Evolutionary conservation across 2,797 vertebrate genomes (phyloP).

Genomic region (Psittacula derbiana): DNA sequence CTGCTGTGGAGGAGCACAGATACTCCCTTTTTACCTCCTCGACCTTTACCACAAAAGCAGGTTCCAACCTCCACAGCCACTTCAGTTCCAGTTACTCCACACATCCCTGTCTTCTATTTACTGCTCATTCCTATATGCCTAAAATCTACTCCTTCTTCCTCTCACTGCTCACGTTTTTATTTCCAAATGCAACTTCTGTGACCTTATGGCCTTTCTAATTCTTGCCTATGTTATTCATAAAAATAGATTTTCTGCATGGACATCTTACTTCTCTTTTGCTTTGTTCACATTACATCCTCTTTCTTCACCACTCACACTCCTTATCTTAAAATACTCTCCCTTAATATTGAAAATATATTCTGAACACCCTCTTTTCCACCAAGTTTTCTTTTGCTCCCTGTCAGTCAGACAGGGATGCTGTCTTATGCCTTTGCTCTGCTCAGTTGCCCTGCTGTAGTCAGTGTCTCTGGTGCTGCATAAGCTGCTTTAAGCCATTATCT

Average conservation of each 20-base stretch:
- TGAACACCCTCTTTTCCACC: neutral
- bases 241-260: neutral
- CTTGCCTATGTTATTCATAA: neutral
- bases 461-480: neutral
- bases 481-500: neutral
- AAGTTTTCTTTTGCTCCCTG: neutral
- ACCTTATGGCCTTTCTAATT: neutral
- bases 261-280: neutral
- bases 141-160: neutral
- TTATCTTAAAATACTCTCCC: neutral
- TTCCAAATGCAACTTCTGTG: neutral
- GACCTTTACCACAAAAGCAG: neutral
- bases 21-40: neutral
- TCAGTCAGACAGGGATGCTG: neutral
- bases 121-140: neutral
- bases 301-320: neutral
- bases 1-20: neutral
- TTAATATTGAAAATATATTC: neutral
- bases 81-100: neutral
- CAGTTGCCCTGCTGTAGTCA: neutral
- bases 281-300: neutral
- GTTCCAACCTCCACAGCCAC: neutral
- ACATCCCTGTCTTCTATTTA: neutral
- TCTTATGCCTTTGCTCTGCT: neutral
- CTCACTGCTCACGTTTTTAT: neutral